Conservation (phyloP, 2,113 vertebrate genomes). For the Daphoenositta chrysoptera region DNA sequence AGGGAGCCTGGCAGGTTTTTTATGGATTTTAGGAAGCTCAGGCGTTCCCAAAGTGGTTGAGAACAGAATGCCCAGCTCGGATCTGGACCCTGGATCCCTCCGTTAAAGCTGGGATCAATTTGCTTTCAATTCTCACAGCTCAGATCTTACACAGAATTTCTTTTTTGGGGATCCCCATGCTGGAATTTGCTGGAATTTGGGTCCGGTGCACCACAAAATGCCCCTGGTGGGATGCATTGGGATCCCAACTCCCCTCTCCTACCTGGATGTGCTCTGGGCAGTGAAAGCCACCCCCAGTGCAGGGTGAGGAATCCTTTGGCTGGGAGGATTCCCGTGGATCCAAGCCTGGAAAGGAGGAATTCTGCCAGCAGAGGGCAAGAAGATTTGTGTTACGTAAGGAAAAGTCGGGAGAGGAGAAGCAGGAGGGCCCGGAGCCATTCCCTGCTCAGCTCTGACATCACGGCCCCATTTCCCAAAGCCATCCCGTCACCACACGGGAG, state of each 20-base stretch:
- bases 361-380: background rate
- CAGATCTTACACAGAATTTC: background rate
- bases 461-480: background rate
- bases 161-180: background rate
- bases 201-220: background rate
- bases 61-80: too few species aligned
- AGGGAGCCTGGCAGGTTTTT: background rate
- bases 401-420: background rate
- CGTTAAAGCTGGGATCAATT: too few species aligned
- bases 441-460: background rate
- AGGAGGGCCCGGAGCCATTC: background rate
- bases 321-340: background rate
- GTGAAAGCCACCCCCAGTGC: rapidly evolving
- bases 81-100: too few species aligned
- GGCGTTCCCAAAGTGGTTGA: background rate
- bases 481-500: background rate
- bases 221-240: background rate
- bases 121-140: too few species aligned
- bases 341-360: background rate
- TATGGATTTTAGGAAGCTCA: background rate
- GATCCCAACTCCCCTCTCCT: background rate
- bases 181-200: background rate
- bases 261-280: background rate
- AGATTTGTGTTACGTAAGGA: background rate
- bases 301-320: background rate